Evolutionary conservation across 1,140 invertebrate species (phyloP).

Genomic region (Lysiphlebus fabarum): DNA sequence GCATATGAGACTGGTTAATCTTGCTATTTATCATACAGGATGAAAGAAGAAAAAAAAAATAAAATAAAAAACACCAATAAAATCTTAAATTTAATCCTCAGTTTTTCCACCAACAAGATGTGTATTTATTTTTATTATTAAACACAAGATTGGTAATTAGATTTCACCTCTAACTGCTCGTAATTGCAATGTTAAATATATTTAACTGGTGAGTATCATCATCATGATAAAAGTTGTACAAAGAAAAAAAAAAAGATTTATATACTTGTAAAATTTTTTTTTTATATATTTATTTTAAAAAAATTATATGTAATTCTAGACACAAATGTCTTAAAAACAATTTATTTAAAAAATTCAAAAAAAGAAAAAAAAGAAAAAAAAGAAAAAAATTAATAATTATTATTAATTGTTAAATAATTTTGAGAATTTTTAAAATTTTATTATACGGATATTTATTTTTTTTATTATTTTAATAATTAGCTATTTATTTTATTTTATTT

Average conservation of each 20-base stretch:
- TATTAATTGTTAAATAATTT: not conserved
- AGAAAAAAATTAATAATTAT: not conserved
- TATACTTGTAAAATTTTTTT: too few species aligned
- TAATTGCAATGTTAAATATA: conserved; percentile 19
- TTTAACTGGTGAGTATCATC: not conserved
- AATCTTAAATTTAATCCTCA: conserved; percentile 33
- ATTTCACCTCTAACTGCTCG: conserved; percentile 3
- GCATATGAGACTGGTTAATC: conserved; percentile 44
- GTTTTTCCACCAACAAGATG: conserved; percentile 18
- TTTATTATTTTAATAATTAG: conserved; percentile 43
- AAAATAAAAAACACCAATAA: conserved; percentile 32
- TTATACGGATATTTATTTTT: conserved; percentile 38
- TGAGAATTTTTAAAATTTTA: conserved; percentile 3
- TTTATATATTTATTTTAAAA: too few species aligned
- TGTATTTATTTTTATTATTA: too few species aligned
- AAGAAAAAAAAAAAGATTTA: too few species aligned
- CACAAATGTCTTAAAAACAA: not conserved
- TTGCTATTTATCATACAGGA: conserved; percentile 51
- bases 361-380: not conserved
- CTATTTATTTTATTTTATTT: conserved; percentile 33
- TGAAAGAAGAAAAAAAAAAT: too few species aligned
- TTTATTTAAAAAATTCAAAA: conserved; percentile 20
- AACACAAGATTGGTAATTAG: conserved; percentile 9
- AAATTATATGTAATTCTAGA: too few species aligned
- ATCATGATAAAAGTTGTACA: not conserved